Base-by-base conservation (phyloP, 1,140 invertebrate species). In the Aphelenchoides besseyi region DNA sequence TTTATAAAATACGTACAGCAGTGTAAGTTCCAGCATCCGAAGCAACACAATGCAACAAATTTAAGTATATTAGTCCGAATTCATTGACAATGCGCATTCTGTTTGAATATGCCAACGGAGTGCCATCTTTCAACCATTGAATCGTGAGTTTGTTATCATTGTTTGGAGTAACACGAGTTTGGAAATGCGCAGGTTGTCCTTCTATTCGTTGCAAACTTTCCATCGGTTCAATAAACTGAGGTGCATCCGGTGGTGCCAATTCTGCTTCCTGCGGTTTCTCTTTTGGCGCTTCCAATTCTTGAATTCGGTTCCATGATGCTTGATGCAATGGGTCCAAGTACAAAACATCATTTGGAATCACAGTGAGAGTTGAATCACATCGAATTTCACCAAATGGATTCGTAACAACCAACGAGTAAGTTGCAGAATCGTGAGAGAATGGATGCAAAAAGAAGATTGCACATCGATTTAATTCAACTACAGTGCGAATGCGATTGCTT, bases 111-210 rank as follows among this genome's bases (percentile, higher is more conserved):
- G n/a, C n/a, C n/a, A n/a, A n/a, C n/a, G n/a, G n/a, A 41, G 5
- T 93, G 48, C 92, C 93, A 84, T 95, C 95, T 75, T 94, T 92
- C 89, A 90, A 95, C 93, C 93, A 96, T 86, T 95, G 93, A n/a
- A 96, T 92, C 75, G 90, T 88, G 90, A 95, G 91, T 64, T 91
- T 92, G 0, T 92, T 91, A 86, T 96, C 93, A 79, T 92, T 92
- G 12, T 93, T 89, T 18, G 94, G 94, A 66, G 89, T 89, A 29
- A 95, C 86, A 33, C 91, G 89, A 53, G 23, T 16, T 26, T 29
- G 77, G 92, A 94, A 87, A 96, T 94, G 75, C 79, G 91, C 91
- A 1, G 92, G 89, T 71, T 90, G 90, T 41, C 91, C 91, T 88
- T 96, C 94, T 0, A 93, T 88, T 84, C 94, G 91, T 54, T 92